Percentiles rank a stretch among this genome's conserved stretches.
Conservation (phyloP, 2,888 invertebrate genomes). For the Mythimna impura region DNA sequence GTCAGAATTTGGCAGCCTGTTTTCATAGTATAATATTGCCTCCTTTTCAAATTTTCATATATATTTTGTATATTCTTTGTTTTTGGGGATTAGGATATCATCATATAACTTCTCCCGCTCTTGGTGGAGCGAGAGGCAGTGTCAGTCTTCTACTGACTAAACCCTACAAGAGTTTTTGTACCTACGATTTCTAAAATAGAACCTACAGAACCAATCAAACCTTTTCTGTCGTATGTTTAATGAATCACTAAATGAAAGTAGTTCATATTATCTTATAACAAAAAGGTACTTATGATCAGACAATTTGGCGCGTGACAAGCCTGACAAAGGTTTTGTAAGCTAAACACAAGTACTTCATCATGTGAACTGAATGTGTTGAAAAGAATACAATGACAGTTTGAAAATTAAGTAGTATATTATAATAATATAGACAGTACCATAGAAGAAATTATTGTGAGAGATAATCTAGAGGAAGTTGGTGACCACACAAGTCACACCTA, state of each 20-base stretch:
- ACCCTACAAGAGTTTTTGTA: too few relatives aligned
- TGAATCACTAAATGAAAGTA: neutral
- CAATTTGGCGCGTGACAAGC: conserved; percentile 2
- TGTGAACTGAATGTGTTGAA: neutral
- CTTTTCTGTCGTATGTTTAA: conserved; percentile 14
- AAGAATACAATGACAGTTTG: conserved; percentile 1
- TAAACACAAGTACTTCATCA: neutral
- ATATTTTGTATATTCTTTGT: neutral
- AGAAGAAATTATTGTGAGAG: neutral
- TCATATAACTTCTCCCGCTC: too few relatives aligned
- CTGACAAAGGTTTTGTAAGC: conserved; percentile 2
- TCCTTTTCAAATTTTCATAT: neutral
- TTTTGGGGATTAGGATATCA: neutral
- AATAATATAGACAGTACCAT: neutral
- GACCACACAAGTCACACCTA: neutral
- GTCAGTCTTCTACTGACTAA: too few relatives aligned
- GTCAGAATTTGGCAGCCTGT: neutral
- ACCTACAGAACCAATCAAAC: conserved; percentile 14
- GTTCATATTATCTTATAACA: conserved; percentile 19
- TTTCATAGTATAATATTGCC: neutral
- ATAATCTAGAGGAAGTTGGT: neutral
- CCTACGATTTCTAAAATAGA: too few relatives aligned
- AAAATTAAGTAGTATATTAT: neutral
- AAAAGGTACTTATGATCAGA: neutral
- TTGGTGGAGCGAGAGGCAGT: too few relatives aligned